A percentile compares a stretch with the other conserved stretches of the same genome.
These are phyloP conservation scores for Crossaster papposus DNA, from an alignment of 53 echinoderm and acorn worm genomes.

Conservation along the genomic window DNA sequence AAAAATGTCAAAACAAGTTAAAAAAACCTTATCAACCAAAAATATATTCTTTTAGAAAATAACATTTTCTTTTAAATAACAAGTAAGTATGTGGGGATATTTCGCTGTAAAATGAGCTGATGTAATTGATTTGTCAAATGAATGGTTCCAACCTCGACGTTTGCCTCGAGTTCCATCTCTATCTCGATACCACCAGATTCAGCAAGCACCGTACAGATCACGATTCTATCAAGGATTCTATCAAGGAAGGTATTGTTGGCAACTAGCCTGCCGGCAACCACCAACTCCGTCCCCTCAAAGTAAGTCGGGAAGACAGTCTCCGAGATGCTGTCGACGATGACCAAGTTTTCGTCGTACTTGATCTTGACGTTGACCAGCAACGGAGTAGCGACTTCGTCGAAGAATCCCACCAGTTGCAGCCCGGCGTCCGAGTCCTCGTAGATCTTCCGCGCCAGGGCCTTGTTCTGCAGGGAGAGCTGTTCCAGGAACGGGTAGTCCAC, in stretches of 20 bases:
- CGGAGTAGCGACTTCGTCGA: conserved; percentile 77
- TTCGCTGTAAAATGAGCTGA: too few species aligned
- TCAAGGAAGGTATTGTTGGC: background rate
- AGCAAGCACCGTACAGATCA: background rate
- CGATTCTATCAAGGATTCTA: too few species aligned
- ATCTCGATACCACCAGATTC: conserved; percentile 3
- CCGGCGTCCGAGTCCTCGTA: conserved; percentile 71
- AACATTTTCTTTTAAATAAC: too few species aligned
- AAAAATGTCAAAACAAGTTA: too few species aligned
- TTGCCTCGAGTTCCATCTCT: background rate
- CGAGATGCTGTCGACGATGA: conserved; percentile 63
- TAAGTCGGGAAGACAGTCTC: conserved; percentile 70
- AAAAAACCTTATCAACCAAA: background rate
- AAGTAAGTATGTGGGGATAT: too few species aligned
- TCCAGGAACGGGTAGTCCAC: conserved; percentile 75
- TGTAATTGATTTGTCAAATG: too few species aligned
- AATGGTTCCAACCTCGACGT: conserved; percentile 26
- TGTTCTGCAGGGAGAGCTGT: conserved; percentile 69
- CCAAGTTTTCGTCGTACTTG: conserved; percentile 54
- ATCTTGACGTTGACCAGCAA: conserved; percentile 71
- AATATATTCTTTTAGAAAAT: background rate
- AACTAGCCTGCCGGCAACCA: conserved; percentile 74
- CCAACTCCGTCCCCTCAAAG: conserved; percentile 81
- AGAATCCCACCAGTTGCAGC: conserved; percentile 78
- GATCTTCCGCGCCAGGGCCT: conserved; percentile 75